Evolutionary conservation across 2,888 invertebrate genomes (phyloP).

Genomic region (Agonopterix heracliana): DNA sequence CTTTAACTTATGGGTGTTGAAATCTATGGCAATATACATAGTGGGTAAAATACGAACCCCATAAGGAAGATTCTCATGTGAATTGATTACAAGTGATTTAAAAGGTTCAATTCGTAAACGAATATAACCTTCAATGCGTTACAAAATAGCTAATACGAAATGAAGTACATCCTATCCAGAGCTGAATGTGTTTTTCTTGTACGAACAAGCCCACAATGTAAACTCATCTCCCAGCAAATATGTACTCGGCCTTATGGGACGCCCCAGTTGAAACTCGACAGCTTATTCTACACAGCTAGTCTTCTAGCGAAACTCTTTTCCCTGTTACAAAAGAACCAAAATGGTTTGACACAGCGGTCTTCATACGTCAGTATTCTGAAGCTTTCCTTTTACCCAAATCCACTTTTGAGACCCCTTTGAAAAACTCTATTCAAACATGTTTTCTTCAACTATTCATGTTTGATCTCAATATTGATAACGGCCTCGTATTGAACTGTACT

Average conservation of each 20-base stretch:
- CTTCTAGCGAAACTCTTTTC: no score
- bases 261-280: slow-evolving; percentile 30
- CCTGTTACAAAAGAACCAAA: no score
- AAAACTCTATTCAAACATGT: slow-evolving; percentile 27
- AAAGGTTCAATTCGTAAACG: no score
- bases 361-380: slow-evolving; percentile 27
- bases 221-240: slow-evolving; percentile 59
- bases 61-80: no score
- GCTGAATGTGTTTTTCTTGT: slow-evolving; percentile 8
- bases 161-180: background rate
- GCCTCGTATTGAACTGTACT: background rate
- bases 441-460: slow-evolving; percentile 24
- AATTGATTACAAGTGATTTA: no score
- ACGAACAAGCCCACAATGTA: slow-evolving; percentile 33
- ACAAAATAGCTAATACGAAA: no score
- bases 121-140: no score
- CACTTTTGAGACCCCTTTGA: slow-evolving; percentile 38
- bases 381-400: slow-evolving; percentile 44
- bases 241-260: slow-evolving; percentile 42
- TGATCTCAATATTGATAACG: slow-evolving; percentile 25
- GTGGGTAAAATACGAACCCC: no score
- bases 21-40: no score
- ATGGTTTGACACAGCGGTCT: no score
- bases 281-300: no score
- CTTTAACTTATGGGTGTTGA: no score